Conservation (phyloP, 2,797 vertebrate species). For the Eurystomus glaucurus region DNA sequence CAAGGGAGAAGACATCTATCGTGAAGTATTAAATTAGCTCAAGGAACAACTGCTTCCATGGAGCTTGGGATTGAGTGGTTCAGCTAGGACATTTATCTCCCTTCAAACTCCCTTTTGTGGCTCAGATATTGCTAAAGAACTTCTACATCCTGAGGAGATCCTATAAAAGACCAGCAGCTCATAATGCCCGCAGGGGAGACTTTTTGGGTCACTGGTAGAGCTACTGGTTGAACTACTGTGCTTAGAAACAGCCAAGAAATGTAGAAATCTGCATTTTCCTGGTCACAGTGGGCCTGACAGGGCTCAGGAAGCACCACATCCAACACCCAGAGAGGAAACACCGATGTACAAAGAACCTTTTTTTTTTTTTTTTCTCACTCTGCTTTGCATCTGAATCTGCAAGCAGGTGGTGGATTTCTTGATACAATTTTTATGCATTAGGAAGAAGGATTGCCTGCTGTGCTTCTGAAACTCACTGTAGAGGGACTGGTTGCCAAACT, state of each 20-base stretch:
- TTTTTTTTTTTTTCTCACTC: neutral
- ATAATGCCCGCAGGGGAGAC: neutral
- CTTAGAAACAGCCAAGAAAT: neutral
- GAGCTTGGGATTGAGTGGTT: neutral
- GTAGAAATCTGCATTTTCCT: neutral
- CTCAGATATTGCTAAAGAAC: neutral
- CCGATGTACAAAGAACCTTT: neutral
- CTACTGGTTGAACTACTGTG: neutral
- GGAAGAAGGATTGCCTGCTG: neutral
- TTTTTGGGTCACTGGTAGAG: neutral
- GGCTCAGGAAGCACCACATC: neutral
- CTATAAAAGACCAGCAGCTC: neutral
- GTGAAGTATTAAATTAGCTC: neutral
- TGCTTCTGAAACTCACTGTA: neutral
- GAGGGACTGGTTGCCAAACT: neutral
- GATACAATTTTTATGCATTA: neutral
- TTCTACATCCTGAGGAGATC: neutral
- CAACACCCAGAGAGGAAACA: neutral
- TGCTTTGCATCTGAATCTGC: neutral
- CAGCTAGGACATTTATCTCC: neutral
- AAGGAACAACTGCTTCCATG: neutral
- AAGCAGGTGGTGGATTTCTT: neutral
- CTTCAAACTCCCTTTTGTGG: neutral
- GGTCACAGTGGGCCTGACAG: neutral
- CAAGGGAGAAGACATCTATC: rapidly evolving